Percentiles rank a stretch among this genome's conserved stretches.
Conservation (phyloP, 64 coral and sea anemone species). For the Actinia equina region DNA sequence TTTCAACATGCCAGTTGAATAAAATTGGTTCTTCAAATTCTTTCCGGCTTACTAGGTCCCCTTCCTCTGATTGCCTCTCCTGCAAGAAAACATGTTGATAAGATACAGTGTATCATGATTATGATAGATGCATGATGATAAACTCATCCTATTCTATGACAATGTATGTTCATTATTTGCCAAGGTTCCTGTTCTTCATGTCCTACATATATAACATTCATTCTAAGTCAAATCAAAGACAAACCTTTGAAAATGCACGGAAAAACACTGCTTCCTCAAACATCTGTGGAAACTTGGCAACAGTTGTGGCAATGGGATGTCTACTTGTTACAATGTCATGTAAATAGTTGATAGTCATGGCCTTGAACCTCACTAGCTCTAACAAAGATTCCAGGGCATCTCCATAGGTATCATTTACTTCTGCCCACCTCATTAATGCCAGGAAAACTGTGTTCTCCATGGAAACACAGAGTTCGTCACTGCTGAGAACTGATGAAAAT, state of each 20-base stretch:
- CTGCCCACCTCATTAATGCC: slow-evolving; percentile 81
- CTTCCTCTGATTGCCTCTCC: slow-evolving; percentile 77
- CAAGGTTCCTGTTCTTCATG: too few relatives aligned
- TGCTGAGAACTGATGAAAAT: slow-evolving; percentile 53
- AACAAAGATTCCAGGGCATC: slow-evolving; percentile 59
- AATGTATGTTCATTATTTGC: too few relatives aligned
- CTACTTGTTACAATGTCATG: slow-evolving; percentile 81
- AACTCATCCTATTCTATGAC: too few relatives aligned
- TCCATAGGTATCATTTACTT: slow-evolving; percentile 75
- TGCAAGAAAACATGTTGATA: neutral
- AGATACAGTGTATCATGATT: too few relatives aligned
- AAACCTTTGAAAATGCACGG: slow-evolving; percentile 83
- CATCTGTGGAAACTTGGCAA: slow-evolving; percentile 51
- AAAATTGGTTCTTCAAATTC: slow-evolving; percentile 68
- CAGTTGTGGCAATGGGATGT: slow-evolving; percentile 80
- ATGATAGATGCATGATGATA: too few relatives aligned
- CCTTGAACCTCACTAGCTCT: slow-evolving; percentile 66
- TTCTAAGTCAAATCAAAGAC: neutral
- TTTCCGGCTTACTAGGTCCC: slow-evolving; percentile 30
- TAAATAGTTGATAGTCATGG: slow-evolving; percentile 84
- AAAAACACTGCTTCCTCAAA: slow-evolving; percentile 90
- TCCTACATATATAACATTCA: too few relatives aligned
- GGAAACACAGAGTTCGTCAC: slow-evolving; percentile 72
- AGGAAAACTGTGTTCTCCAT: slow-evolving; percentile 87
- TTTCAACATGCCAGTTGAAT: slow-evolving; percentile 88